Evolutionary conservation across 1,140 invertebrate species (phyloP), one percentile per base, ranked within the genome.

Genomic region (Ooceraea biroi): DNA sequence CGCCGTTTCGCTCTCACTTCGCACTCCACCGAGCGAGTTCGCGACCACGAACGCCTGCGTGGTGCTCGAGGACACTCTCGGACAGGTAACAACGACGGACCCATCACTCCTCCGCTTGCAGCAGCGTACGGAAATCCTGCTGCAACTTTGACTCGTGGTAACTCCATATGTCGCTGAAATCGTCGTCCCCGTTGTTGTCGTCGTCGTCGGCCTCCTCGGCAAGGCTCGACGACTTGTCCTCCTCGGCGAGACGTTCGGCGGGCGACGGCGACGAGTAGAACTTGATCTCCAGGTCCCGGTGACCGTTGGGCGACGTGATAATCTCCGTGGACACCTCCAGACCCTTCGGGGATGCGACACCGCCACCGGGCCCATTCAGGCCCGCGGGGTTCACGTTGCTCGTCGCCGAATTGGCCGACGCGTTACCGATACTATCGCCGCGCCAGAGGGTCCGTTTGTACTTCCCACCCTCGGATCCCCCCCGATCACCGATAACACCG

Each of bases 301-400:
- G 97, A 4, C 97, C 97, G 90, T 97, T 97, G 61, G 96, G 95
- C 76, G 97, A 97, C 25, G 96, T 97, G 46, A 97, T 96, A 77
- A 97, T 97, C 88, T 97, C 96, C 17, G 97, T 97, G 0, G 96
- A 97, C n/a, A 97, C 96, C 91, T 97, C 95, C 71, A 97, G 93
- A 66, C 92, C 91, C 71, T 94, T 93, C 7, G 92, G 87, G 44
- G 89, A 84, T 0, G 84, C 82, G 0, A 83, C 77, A 17, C 78
- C 83, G 10, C 82, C 72, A 0, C 73, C 83, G n/a, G 19, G 36
- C 36, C 36, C 48, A 8, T 63, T 74, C 22, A 7, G 30, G 2
- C 48, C 55, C 19, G 10, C 11, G 4, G 27, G 30, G 22, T 82
- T n/a, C 19, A 55, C 19, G 36, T 82, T 48, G 41, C 86, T 57